phyloP scores from a whole-genome alignment of 1,140 invertebrate species.

The Eueides isabella region DNA sequence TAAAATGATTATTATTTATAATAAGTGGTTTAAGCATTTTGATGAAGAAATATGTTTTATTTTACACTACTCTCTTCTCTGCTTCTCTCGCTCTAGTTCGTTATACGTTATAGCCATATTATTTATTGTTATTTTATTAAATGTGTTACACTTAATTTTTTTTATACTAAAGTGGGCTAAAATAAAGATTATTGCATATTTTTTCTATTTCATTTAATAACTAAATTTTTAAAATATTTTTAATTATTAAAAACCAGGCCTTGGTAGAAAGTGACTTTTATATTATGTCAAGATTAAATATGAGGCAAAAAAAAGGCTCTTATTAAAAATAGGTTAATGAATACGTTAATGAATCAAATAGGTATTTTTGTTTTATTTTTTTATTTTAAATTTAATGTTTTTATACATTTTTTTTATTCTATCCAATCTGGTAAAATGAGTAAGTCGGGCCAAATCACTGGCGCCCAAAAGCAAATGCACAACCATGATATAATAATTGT shows the following conservation, averaged over 20 bases:
- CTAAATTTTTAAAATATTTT: too few species aligned
- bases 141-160: constrained; percentile 4
- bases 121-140: not conserved
- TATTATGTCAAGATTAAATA: too few species aligned
- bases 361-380: not conserved
- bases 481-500: constrained; percentile 57
- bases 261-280: too few species aligned
- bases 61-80: not conserved
- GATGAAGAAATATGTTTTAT: constrained; percentile 12
- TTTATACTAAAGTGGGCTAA: constrained; percentile 11
- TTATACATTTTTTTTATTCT: not conserved
- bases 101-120: not conserved
- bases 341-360: not conserved
- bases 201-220: not conserved
- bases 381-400: constrained; percentile 1
- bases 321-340: too few species aligned
- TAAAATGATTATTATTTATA: constrained; percentile 14
- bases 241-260: too few species aligned
- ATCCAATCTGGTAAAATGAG: constrained; percentile 29
- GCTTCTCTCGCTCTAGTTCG: not conserved
- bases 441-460: constrained; percentile 58
- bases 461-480: constrained; percentile 52
- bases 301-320: too few species aligned
- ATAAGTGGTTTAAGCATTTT: constrained; percentile 6
- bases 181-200: constrained; percentile 1